phyloP scores from a whole-genome alignment of 2,797 vertebrate genomes.

The Sphenopsis melanotis region DNA sequence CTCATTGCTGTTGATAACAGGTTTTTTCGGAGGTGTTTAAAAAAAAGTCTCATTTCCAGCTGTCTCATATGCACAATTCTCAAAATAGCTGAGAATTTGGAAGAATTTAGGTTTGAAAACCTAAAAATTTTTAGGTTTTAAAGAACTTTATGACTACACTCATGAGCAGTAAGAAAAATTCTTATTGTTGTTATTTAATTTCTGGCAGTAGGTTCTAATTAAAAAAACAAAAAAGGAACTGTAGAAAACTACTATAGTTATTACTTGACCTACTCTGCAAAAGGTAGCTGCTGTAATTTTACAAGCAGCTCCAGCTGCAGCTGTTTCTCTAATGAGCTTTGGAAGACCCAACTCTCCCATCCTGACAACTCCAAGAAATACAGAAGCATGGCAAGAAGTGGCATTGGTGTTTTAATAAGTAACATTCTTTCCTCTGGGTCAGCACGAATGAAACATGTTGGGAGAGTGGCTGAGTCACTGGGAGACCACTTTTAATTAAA shows the following conservation, averaged over 20 bases:
- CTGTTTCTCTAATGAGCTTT: constrained; percentile 14
- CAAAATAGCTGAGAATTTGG: not conserved
- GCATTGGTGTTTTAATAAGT: not conserved
- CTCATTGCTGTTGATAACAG: not conserved
- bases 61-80: not conserved
- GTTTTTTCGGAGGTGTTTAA: not conserved
- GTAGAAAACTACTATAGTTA: not conserved
- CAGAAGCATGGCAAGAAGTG: not conserved
- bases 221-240: not conserved
- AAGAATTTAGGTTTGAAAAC: too few relatives aligned
- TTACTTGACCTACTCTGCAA: not conserved
- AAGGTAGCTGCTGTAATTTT: not conserved
- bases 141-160: not conserved
- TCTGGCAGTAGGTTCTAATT: not conserved
- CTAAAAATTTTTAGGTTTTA: not conserved
- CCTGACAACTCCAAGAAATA: not conserved
- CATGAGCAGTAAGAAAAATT: not conserved
- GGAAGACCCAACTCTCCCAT: not conserved
- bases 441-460: not conserved
- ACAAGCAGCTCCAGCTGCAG: not conserved
- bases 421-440: not conserved
- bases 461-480: not conserved
- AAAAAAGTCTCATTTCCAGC: not conserved
- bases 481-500: not conserved
- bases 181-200: not conserved